Conservation (phyloP, 2,113 vertebrate species). For the Psilopsiagon aurifrons region DNA sequence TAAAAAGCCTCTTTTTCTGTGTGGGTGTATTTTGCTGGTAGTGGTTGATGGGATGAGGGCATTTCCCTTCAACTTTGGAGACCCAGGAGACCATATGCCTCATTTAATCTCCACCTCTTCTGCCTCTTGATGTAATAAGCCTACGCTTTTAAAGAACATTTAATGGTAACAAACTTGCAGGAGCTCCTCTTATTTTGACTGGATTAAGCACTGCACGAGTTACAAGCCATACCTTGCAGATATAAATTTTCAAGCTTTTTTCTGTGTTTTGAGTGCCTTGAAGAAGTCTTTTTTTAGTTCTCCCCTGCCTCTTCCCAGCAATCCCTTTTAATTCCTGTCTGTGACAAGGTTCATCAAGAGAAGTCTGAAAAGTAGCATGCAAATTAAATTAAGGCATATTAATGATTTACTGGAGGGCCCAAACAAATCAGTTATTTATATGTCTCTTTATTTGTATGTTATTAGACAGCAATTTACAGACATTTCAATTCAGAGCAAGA, state of each 20-base stretch:
- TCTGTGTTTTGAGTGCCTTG: neutral
- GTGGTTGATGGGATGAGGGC: conserved; percentile 29
- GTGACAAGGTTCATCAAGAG: neutral
- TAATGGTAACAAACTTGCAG: conserved; percentile 25
- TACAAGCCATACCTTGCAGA: neutral
- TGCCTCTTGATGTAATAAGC: conserved; percentile 16
- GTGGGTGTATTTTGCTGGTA: conserved; percentile 31
- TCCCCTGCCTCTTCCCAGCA: neutral
- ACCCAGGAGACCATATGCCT: neutral
- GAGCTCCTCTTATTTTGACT: neutral
- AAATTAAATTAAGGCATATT: conserved; percentile 35
- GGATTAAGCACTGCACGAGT: neutral
- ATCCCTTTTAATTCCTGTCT: neutral
- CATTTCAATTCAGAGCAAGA: neutral
- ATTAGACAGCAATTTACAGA: neutral
- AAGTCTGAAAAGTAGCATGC: neutral
- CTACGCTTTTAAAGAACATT: conserved; percentile 34
- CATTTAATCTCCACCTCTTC: conserved; percentile 44
- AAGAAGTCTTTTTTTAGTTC: neutral
- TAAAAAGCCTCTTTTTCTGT: conserved; percentile 45
- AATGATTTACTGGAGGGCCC: neutral
- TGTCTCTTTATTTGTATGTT: neutral
- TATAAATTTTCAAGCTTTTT: neutral
- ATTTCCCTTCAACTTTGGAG: conserved; percentile 30
- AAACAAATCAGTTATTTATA: conserved; percentile 19